Conservation (phyloP, 2,888 invertebrate species). For the Chloroclysta siterata region DNA sequence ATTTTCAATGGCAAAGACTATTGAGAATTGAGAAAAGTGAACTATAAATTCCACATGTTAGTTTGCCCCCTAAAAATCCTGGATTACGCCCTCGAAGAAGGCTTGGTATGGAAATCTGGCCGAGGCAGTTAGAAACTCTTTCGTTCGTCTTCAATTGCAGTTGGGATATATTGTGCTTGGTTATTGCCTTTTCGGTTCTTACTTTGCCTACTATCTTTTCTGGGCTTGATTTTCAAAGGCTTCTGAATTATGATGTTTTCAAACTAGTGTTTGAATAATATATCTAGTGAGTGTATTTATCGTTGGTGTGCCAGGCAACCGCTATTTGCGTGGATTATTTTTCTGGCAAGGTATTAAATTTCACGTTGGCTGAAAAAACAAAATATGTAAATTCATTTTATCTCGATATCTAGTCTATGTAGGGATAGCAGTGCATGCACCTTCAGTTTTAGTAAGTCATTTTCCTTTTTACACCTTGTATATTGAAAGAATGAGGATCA, state of each 20-base stretch:
- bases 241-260: background rate
- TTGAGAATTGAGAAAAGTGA: no score
- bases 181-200: slow-evolving; percentile 28
- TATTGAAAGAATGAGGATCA: background rate
- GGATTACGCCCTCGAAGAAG: slow-evolving; percentile 22
- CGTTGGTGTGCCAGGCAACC: no score
- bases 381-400: no score
- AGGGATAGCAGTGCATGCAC: no score
- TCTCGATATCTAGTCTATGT: no score
- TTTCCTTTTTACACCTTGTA: no score
- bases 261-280: background rate
- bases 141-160: slow-evolving; percentile 40
- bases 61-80: background rate
- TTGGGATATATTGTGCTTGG: slow-evolving; percentile 31
- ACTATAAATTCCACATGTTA: background rate
- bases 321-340: no score
- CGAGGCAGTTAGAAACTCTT: slow-evolving; percentile 56
- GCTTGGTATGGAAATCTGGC: slow-evolving; percentile 59
- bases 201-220: slow-evolving; percentile 15
- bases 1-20: no score
- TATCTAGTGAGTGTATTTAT: no score
- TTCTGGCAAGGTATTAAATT: no score
- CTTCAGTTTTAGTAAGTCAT: no score
- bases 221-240: background rate
- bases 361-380: no score